Base-by-base conservation (phyloP, 2,797 vertebrate genomes). In the Oreonectes daqikongensis region DNA sequence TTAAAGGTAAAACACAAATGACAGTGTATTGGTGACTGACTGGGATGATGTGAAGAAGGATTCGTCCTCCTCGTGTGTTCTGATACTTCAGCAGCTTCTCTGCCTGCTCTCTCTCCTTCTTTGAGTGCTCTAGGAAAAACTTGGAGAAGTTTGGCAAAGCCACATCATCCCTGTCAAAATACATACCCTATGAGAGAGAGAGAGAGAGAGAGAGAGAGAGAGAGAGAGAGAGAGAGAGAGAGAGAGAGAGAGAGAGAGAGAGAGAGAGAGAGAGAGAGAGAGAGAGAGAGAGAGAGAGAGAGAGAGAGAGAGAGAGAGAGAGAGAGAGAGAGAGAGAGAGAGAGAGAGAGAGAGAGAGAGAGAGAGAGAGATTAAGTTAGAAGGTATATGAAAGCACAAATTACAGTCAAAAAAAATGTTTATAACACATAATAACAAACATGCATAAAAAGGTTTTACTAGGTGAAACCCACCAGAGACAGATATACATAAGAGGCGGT, bases 91-190 rank as follows among this genome's bases (percentile, higher is more conserved):
- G 83, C 76, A 95, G 84, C 70, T 87, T 90, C 85, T 94, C 92
- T 0, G 91, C 92, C 2, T 94, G 93, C 2, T 94, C 91, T 40
- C 86, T 82, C 78, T 94, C 93, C 80, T 94, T 94, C 11, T 76
- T 75, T 0, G 94, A 93, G 59, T 87, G 90, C 64, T 92, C 87
- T 84, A 90, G 81, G 83, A 95, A 95, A 64, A 92, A 95, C 1
- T 68, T 81, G 17, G 92, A 90, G 71, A 95, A 92, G 0, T 92
- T 91, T 0, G 88, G 84, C 70, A 95, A 67, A 1, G 94, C 94
- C 35, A 95, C 89, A 5, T 95, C 94, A 42, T 95, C 93, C 71
- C 92, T 87, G 75, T 95, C 92, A 57, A 95, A 95, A 81, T 92
- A 95, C 90, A 92, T 92, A 0, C 91, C 91, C 95, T 96, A 6